Conservation (phyloP, 2,888 invertebrate species). For the Marronus borbonicus region DNA sequence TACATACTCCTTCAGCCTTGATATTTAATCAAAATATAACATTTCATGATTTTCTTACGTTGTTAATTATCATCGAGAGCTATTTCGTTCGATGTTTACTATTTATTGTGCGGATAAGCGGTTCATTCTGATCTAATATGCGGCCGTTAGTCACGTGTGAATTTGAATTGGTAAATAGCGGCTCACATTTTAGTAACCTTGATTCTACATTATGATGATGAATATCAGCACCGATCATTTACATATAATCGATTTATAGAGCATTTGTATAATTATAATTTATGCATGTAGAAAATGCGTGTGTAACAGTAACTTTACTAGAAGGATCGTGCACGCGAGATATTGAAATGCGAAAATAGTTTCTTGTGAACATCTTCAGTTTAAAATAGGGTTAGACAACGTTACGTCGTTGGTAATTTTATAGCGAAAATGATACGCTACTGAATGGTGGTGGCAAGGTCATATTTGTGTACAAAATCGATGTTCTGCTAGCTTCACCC, state of each 20-base stretch:
- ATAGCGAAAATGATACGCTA: too few species aligned
- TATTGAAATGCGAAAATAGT: neutral
- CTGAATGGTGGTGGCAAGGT: too few species aligned
- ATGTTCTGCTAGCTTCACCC: too few species aligned
- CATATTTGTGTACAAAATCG: too few species aligned
- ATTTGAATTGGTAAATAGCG: constrained; percentile 11
- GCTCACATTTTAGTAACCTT: constrained; percentile 17
- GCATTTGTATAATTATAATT: neutral
- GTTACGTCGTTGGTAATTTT: too few species aligned
- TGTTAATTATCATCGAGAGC: neutral
- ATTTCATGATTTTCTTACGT: neutral
- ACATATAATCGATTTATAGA: constrained; percentile 6
- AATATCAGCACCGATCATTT: neutral
- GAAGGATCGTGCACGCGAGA: neutral
- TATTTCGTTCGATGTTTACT: neutral
- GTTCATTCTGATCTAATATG: neutral
- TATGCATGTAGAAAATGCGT: neutral
- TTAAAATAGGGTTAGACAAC: too few species aligned
- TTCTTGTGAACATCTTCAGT: too few species aligned
- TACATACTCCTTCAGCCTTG: neutral
- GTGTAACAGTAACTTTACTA: constrained; percentile 9
- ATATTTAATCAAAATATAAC: constrained; percentile 2
- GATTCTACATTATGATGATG: neutral
- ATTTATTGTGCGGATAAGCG: neutral
- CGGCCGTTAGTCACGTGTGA: neutral